phyloP scores from a whole-genome alignment of 37 sponge, comb jelly and placozoan species.

The Hexactinellida sp. region DNA sequence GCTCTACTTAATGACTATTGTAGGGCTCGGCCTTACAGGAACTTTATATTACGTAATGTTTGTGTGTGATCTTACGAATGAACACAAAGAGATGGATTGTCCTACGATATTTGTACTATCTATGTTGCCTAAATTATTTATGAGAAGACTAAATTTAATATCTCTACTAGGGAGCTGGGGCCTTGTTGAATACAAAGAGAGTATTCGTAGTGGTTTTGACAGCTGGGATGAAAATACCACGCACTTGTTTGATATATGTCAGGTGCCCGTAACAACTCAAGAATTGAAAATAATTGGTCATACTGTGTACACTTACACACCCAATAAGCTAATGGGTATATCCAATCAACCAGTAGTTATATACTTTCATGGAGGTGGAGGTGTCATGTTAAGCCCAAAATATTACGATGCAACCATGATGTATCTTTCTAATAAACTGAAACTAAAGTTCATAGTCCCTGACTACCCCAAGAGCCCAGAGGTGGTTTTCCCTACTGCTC shows the following conservation, averaged over 20 bases:
- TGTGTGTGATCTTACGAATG: not conserved
- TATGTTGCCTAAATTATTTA: not conserved
- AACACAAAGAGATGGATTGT: not conserved
- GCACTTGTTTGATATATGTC: not conserved
- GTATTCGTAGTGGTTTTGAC: not conserved
- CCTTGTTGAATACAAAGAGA: not conserved
- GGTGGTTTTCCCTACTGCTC: not conserved
- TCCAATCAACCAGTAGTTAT: not conserved
- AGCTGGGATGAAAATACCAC: not conserved
- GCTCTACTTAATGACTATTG: not conserved
- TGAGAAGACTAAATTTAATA: not conserved
- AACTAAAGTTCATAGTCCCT: not conserved
- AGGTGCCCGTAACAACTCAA: not conserved
- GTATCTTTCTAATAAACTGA: not conserved
- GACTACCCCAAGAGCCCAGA: constrained; percentile 5
- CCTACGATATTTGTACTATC: not conserved
- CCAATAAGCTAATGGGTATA: not conserved
- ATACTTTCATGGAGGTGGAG: not conserved
- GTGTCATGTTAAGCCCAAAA: not conserved
- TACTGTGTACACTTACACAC: not conserved
- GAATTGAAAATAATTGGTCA: not conserved
- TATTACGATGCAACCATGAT: not conserved
- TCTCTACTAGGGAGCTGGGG: not conserved
- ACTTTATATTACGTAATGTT: not conserved
- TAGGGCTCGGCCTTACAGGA: not conserved